Evolutionary conservation across 2,797 vertebrate genomes (phyloP), one percentile per base, ranked within the genome.

Genomic region (Cuniculus paca): DNA sequence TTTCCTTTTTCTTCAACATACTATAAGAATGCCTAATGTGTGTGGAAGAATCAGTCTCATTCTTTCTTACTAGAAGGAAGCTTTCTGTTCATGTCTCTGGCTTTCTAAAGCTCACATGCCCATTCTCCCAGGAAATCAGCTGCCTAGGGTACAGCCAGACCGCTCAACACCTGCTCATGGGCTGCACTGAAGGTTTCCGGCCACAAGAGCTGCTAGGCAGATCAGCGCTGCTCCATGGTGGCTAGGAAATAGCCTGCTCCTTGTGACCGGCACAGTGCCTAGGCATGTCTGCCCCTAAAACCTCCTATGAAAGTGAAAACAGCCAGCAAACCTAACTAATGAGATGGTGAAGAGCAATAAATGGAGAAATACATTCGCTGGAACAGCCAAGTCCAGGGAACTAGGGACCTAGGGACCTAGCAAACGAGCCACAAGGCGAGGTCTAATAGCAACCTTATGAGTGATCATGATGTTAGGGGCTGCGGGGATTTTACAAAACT

Each of bases 71-170:
- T 28, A 86, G 60, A 70, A 58, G 54, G 72, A 95, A 88, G 31
- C 11, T 72, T 96, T 75, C 54, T 61, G 6, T 65, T 72, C 36
- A 80, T 93, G 77, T 95, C 68, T 86, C 61, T 83, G 36, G 10
- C 24, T 95, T 39, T 28, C 24, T 81, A 26, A 4, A 82, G 22
- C 16, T 83, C 31, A 87, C 22, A 34, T 17, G 65, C 77, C 70
- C 42, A 77, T 95, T 93, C 74, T 90, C 61, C 68, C 24, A 77
- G 83, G 80, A 83, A 60, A 78, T 86, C 31, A 89, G 75, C 83
- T 90, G 36, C 12, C 6, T 28, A 6, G 26, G 72, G 83, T 45
- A 85, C 54, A 91, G 42, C 54, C 72, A 58, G 63, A 20, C 48
- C 39, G 56, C 52, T 79, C 63, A 45, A 63, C 1, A 91, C 56